Percentiles rank a stretch among this genome's conserved stretches.
Evolutionary conservation across 1,140 invertebrate genomes (phyloP).

Genomic region (Argopecten irradians): DNA sequence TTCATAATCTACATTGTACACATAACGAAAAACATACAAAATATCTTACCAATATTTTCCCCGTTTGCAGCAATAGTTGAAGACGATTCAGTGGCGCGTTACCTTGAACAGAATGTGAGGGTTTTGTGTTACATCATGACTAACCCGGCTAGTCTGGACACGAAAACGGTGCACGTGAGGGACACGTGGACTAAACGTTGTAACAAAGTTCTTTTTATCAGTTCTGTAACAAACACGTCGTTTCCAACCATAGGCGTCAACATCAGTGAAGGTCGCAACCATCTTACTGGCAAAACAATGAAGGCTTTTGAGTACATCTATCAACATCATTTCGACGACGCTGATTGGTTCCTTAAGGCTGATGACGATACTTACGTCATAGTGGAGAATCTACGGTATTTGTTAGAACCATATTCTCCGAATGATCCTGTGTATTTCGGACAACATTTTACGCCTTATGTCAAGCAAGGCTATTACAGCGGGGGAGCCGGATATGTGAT

Average conservation of each 20-base stretch:
- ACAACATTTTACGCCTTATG: slow-evolving; percentile 64
- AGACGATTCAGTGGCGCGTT: slow-evolving; percentile 81
- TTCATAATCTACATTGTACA: too few relatives aligned
- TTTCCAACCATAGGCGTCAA: slow-evolving; percentile 49
- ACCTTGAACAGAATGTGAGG: slow-evolving; percentile 81
- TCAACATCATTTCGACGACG: slow-evolving; percentile 66
- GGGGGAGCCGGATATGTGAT: slow-evolving; percentile 86
- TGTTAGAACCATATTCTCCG: slow-evolving; percentile 58
- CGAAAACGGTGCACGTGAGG: slow-evolving; percentile 93
- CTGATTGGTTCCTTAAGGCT: slow-evolving; percentile 67
- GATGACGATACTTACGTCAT: slow-evolving; percentile 86
- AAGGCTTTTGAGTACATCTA: slow-evolving; percentile 85
- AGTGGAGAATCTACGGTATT: slow-evolving; percentile 75
- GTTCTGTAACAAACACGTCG: slow-evolving; percentile 29
- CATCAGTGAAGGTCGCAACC: slow-evolving; percentile 43
- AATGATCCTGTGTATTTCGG: slow-evolving; percentile 67
- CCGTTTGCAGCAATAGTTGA: slow-evolving; percentile 43
- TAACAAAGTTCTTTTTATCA: slow-evolving; percentile 87
- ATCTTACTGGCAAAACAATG: slow-evolving; percentile 55
- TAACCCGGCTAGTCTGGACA: slow-evolving; percentile 89
- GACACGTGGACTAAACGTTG: slow-evolving; percentile 96
- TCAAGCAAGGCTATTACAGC: slow-evolving; percentile 63
- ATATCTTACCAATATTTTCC: too few relatives aligned
- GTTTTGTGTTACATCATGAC: slow-evolving; percentile 98
- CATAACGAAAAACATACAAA: too few relatives aligned